Percentiles rank a stretch among this genome's conserved stretches.
Conservation (phyloP, 2,113 vertebrate genomes). For the Trematomus loennbergii region DNA sequence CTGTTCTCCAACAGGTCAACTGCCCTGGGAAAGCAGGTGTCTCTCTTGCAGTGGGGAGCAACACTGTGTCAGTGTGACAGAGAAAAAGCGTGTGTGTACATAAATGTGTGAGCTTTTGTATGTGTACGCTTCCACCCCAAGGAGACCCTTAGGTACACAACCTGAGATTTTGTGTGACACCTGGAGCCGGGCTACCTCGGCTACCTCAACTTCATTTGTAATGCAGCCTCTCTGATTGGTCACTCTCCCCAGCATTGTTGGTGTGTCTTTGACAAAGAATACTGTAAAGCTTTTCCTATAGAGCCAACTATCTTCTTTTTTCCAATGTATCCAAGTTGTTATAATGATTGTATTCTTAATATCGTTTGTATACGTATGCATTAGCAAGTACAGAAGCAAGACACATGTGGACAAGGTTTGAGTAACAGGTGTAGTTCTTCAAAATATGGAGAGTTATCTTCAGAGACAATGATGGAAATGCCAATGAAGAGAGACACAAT, state of each 20-base stretch:
- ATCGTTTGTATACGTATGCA: neutral
- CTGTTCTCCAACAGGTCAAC: slow-evolving; percentile 47
- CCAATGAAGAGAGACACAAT: slow-evolving; percentile 13
- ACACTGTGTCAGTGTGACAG: neutral
- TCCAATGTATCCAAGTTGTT: neutral
- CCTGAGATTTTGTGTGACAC: slow-evolving; percentile 54
- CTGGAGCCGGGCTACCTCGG: slow-evolving; percentile 42
- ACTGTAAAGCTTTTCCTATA: neutral
- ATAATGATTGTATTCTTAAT: neutral
- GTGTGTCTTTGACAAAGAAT: slow-evolving; percentile 3
- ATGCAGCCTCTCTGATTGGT: slow-evolving; percentile 45
- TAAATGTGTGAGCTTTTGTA: neutral
- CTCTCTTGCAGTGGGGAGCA: slow-evolving; percentile 43
- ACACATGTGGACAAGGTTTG: neutral
- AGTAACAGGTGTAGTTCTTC: neutral
- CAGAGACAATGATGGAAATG: slow-evolving; percentile 9
- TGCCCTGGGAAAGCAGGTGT: slow-evolving; percentile 61
- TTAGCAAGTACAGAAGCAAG: neutral
- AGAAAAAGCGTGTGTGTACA: neutral
- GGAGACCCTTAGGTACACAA: slow-evolving; percentile 37
- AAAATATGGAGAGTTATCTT: slow-evolving; percentile 12
- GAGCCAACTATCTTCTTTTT: neutral
- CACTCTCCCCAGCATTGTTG: slow-evolving; percentile 3
- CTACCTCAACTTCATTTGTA: slow-evolving; percentile 62
- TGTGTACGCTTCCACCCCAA: slow-evolving; percentile 11